Base-by-base conservation (phyloP, 2,797 vertebrate species). In the Sebastiscus tertius region DNA sequence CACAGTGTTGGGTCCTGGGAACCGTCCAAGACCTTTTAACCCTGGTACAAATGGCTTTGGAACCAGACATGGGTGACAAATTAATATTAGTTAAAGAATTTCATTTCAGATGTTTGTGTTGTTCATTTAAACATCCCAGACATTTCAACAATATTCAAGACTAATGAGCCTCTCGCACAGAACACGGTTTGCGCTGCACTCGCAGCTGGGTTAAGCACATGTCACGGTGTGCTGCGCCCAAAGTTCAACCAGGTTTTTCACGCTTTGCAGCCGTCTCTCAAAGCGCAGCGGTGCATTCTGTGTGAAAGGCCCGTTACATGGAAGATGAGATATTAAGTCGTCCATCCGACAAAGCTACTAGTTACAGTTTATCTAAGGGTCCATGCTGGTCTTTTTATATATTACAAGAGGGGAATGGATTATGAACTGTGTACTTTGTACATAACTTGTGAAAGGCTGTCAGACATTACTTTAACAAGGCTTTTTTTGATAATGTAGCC, bases 1-100 rank as follows among this genome's bases (percentile, higher is more conserved):
- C 20, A 29, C 65, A 39, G 65, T 59, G 68, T 39, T 46, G 29
- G 22, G 68, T 77, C 55, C 59, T 58, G 60, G 64, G 77, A 86
- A 79, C 55, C 16, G n/a, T 22, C 11, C 3, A 34, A 42, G 56
- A 76, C 68, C 64, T 79, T 79, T 42, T 63, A 26, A 74, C 56
- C 26, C n/a, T 29, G 9, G 3, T 20, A 20, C 29, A 67, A 61
- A 61, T 60, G 22, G 10, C 39, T 63, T 34, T 34, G 27, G 20
- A 64, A 18, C 8, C 18, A 60, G 12, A 69, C 27, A 22, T 10
- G 13, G 7, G 39, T 22, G 20, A 54, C 60, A 60, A 56, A 68
- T 36, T 0, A 1, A 33, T 33, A 5, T 60, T 42, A 4, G 31
- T n/a, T 13, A 18, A 60, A 46, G 33, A 39, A 42, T 65, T n/a